phyloP scores from a whole-genome alignment of 2,888 invertebrate genomes.

The Acronicta leporina region DNA sequence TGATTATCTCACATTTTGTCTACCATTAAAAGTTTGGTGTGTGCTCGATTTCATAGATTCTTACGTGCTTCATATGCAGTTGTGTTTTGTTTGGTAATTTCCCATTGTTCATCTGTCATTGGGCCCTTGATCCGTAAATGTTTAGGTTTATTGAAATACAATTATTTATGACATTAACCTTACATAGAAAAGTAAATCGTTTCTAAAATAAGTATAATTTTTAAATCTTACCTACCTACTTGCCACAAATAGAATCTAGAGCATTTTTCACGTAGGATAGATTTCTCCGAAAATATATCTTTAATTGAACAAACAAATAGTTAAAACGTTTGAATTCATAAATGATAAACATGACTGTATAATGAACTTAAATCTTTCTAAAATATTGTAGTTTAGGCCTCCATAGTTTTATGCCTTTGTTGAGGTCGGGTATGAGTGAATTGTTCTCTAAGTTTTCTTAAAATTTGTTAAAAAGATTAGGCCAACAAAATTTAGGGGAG shows the following conservation, averaged over 20 bases:
- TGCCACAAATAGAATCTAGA: constrained; percentile 46
- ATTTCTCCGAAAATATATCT: constrained; percentile 19
- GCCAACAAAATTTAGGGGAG: constrained; percentile 72
- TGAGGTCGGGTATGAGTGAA: constrained; percentile 61
- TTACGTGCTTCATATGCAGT: constrained; percentile 10
- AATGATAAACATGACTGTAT: constrained; percentile 51
- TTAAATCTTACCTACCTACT: constrained; percentile 34
- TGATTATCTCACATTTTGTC: constrained; percentile 73
- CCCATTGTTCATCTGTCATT: constrained; percentile 22
- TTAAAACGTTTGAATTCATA: constrained; percentile 34
- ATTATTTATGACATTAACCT: constrained; percentile 25
- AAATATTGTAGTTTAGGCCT: constrained; percentile 54
- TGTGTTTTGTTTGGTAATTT: constrained; percentile 11
- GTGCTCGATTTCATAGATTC: constrained; percentile 29
- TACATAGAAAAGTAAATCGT: constrained; percentile 27
- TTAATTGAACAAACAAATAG: constrained; percentile 37
- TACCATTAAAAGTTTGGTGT: constrained; percentile 69
- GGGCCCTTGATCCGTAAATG: constrained; percentile 28
- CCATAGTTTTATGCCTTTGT: constrained; percentile 51
- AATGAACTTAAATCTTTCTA: constrained; percentile 51
- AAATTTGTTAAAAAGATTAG: constrained; percentile 61
- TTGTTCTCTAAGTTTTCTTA: constrained; percentile 52
- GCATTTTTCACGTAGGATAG: constrained; percentile 38
- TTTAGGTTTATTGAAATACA: constrained; percentile 16
- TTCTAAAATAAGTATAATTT: constrained; percentile 21